Evolutionary conservation across 2,113 vertebrate genomes (phyloP).

Genomic region (Stictonetta naevosa): DNA sequence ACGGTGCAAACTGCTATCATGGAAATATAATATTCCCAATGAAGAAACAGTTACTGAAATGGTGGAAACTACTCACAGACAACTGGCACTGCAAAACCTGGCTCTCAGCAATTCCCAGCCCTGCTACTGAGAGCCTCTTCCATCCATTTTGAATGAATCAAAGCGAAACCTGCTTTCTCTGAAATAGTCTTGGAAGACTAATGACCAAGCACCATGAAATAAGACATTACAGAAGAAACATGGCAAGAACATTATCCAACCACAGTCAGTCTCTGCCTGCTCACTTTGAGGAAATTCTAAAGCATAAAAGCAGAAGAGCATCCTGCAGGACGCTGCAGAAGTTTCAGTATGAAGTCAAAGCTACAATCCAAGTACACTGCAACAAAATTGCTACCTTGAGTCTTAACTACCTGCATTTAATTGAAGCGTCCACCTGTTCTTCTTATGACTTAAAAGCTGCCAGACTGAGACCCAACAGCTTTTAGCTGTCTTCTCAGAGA

Average conservation of each 20-base stretch:
- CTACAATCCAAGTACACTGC: accelerated
- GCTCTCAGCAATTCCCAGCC: not conserved
- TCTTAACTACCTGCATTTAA: not conserved
- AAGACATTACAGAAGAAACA: not conserved
- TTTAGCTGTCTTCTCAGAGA: not conserved
- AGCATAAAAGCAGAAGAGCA: not conserved
- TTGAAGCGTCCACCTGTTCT: not conserved
- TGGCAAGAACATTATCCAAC: not conserved
- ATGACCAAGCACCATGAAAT: not conserved
- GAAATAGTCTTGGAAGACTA: not conserved
- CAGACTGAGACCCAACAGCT: not conserved
- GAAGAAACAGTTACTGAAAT: not conserved
- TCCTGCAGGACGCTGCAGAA: not conserved
- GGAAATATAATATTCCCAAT: not conserved
- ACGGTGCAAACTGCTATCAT: not conserved
- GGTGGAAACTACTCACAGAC: not conserved
- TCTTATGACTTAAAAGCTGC: not conserved
- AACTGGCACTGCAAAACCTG: not conserved
- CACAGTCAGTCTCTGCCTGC: not conserved
- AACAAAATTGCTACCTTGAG: not conserved
- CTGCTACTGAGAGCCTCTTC: not conserved
- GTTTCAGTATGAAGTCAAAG: not conserved
- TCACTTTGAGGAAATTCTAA: not conserved
- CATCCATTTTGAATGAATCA: not conserved
- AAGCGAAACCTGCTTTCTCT: not conserved